phyloP scores from a whole-genome alignment of 2,797 vertebrate species.

The Platalea minor region DNA sequence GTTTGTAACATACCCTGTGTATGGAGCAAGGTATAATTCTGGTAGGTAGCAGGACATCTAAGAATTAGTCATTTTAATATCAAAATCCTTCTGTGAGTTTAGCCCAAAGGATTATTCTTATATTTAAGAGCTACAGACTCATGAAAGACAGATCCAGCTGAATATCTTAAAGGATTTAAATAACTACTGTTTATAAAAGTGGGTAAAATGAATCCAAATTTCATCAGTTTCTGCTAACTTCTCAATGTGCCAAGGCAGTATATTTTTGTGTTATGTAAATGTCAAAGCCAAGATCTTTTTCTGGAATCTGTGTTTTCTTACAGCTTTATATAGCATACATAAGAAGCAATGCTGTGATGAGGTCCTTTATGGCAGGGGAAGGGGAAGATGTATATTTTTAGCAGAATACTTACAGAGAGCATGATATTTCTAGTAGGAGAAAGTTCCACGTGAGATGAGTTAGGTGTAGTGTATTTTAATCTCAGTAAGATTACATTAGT shows the following conservation, averaged over 20 bases:
- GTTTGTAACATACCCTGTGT: background rate
- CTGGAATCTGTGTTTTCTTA: slow-evolving; percentile 26
- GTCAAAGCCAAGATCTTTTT: slow-evolving; percentile 33
- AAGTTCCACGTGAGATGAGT: background rate
- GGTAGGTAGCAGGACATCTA: background rate
- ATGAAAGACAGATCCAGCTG: background rate
- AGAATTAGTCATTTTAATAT: slow-evolving; percentile 2
- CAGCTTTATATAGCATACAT: background rate
- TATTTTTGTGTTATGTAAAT: slow-evolving; percentile 40
- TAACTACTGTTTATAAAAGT: slow-evolving; percentile 16
- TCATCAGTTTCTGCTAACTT: background rate
- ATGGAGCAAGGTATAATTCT: background rate
- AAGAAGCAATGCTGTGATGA: background rate
- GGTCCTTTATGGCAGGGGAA: background rate
- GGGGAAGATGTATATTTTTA: background rate
- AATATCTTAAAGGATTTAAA: slow-evolving; percentile 30
- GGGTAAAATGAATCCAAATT: slow-evolving; percentile 17
- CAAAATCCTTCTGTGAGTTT: slow-evolving; percentile 25
- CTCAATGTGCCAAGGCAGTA: background rate
- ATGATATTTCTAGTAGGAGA: background rate
- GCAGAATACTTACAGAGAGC: background rate
- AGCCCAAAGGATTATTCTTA: background rate
- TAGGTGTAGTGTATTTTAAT: background rate
- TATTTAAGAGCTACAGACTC: background rate
- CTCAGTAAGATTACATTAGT: background rate